Base-by-base conservation (phyloP, 2,888 invertebrate genomes). In the Mesorhabditis belari region DNA sequence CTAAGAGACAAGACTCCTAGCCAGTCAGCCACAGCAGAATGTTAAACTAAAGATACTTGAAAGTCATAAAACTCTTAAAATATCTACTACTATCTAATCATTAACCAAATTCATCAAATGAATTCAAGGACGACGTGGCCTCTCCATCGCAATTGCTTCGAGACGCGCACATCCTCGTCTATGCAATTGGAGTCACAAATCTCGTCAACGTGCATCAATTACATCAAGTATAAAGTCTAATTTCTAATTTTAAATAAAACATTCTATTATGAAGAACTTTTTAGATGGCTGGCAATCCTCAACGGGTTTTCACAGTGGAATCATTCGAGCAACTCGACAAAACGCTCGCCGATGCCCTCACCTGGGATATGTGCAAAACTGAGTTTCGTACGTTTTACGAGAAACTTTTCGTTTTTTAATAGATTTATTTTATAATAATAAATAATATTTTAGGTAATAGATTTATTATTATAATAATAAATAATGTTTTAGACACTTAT, bases 161-260 rank as follows among this genome's bases (percentile, higher is more conserved):
- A n/a, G 70, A 75, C 29, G 68, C 74, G 3, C 81, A 82, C 23
- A 79, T 82, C 26, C 76, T 78, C 60, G 74, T 82, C 63, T 80
- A 80, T 62, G 81, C 81, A 2, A 80, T 83, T 3, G 82, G 82
- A 4, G 79, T 83, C 2, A 80, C 81, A 0, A 73, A 76, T 58
- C 50, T 77, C n/a, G 76, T 81, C 9, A 76, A 81, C 57, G 70
- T 73, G 1, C 69, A 71, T 25, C 81, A 82, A 67, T 71, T 82
- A 12, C 75, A 80, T 54, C 79, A 80, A 63, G 73, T 73, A 28
- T 12, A 25, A 27, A 24, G 17, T 24, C n/a, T 21, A 1, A 9
- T 24, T 27, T 19, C 12, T 12, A 12, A 54, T 52, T 52, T 52
- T 21, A 44, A 17, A 19, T 52, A 50, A 54, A 17, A 52, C 57